These are phyloP conservation scores for Drosophila tripunctata DNA, from an alignment of 2,888 invertebrate species.

Conservation along the genomic window DNA sequence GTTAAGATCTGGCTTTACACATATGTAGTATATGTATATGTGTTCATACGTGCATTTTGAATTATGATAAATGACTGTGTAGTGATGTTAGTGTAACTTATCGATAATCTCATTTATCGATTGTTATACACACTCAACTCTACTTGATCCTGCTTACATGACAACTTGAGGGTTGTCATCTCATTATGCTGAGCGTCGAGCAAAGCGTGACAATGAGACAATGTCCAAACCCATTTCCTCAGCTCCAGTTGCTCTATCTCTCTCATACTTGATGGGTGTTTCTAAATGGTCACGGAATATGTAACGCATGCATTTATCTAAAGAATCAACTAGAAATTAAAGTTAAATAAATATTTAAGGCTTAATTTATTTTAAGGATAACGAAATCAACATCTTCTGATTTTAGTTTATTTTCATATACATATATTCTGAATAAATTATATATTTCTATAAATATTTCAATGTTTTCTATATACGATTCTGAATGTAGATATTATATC, in stretches of 20 bases:
- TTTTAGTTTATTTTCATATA: too few species aligned
- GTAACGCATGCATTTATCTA: too few species aligned
- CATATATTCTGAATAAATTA: too few species aligned
- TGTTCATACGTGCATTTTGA: conserved; percentile 65
- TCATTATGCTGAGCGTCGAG: conserved; percentile 70
- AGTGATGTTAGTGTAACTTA: background rate
- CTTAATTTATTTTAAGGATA: too few species aligned
- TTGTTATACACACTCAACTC: conserved; percentile 31
- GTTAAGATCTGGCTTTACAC: background rate
- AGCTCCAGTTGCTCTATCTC: conserved; percentile 4
- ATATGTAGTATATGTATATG: too few species aligned
- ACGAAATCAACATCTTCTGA: too few species aligned
- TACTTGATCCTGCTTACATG: conserved; percentile 24
- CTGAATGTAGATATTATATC: too few species aligned
- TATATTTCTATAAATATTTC: too few species aligned
- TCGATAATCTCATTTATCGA: conserved; percentile 15
- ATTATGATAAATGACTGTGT: conserved; percentile 65
- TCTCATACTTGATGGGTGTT: too few species aligned
- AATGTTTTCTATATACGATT: too few species aligned
- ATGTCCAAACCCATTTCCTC: conserved; percentile 32
- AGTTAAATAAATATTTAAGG: too few species aligned
- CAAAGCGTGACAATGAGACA: conserved; percentile 73
- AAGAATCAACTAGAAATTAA: too few species aligned
- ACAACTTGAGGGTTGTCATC: conserved; percentile 52
- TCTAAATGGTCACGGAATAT: conserved; percentile 29